A percentile compares a stretch with the other conserved stretches of the same genome.
These are phyloP conservation scores for Anoplolepis gracilipes DNA, from an alignment of 1,140 invertebrate species.

Conservation along the genomic window DNA sequence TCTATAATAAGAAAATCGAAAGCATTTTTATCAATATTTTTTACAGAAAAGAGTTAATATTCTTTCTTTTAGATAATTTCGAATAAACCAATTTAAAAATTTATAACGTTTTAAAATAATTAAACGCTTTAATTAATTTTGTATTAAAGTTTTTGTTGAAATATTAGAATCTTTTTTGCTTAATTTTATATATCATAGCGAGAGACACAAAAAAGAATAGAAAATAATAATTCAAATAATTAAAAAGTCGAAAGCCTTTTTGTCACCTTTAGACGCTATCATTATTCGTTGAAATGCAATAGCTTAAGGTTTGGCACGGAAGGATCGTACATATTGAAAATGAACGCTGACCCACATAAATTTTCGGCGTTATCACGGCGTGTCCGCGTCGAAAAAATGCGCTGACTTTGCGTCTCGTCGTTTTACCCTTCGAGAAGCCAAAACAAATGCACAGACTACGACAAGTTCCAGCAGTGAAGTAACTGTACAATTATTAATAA, in stretches of 20 bases:
- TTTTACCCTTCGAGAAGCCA: constrained; percentile 43
- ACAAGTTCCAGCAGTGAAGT: constrained; percentile 9
- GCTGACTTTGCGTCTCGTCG: constrained; percentile 61
- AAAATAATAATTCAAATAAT: not conserved
- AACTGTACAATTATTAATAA: constrained; percentile 38
- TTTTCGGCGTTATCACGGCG: constrained; percentile 49
- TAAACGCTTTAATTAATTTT: not conserved
- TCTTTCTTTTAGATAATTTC: not conserved
- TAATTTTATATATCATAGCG: not conserved
- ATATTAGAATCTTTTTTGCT: not conserved
- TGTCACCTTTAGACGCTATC: not conserved
- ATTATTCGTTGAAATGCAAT: constrained; percentile 23
- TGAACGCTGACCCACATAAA: constrained; percentile 63
- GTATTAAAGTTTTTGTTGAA: not conserved
- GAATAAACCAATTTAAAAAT: too few relatives aligned
- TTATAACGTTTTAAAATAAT: too few relatives aligned
- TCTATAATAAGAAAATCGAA: not conserved
- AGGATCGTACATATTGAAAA: constrained; percentile 43
- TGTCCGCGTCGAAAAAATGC: constrained; percentile 57
- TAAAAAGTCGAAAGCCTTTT: not conserved
- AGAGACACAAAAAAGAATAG: not conserved
- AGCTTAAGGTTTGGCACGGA: constrained; percentile 17
- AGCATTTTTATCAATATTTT: not conserved
- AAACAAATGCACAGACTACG: constrained; percentile 25
- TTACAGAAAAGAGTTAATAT: not conserved